Percentiles rank a stretch among this genome's conserved stretches.
Evolutionary conservation across 1,140 invertebrate species (phyloP).

Genomic region (Ganaspis sp.): DNA sequence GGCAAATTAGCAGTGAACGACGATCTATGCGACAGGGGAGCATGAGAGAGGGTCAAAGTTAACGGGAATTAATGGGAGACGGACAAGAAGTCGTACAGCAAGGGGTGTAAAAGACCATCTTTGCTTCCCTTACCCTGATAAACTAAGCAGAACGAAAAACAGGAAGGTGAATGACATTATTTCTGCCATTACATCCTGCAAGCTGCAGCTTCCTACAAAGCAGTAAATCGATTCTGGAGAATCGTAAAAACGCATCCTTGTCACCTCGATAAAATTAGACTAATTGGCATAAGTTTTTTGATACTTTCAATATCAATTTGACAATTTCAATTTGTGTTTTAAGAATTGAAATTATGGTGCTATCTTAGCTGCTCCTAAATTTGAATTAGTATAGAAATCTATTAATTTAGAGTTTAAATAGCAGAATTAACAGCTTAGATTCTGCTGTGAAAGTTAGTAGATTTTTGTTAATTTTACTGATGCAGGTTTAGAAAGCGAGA

Average conservation of each 20-base stretch:
- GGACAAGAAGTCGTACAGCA: constrained; percentile 56
- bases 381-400: no score
- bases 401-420: no score
- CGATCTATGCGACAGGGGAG: constrained; percentile 51
- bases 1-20: constrained; percentile 57
- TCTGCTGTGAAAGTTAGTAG: no score
- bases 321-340: no score
- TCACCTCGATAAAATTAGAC: constrained; percentile 35
- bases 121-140: constrained; percentile 20
- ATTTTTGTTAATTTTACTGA: no score
- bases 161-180: constrained; percentile 43
- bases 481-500: no score
- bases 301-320: no score
- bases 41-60: constrained; percentile 40
- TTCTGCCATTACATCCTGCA: constrained; percentile 45
- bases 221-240: constrained; percentile 57
- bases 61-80: constrained; percentile 59
- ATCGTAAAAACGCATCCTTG: constrained; percentile 48
- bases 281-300: no score
- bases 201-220: constrained; percentile 36
- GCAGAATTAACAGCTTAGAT: no score
- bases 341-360: no score
- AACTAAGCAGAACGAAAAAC: neutral
- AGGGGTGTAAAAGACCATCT: constrained; percentile 46
- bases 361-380: no score